Base-by-base conservation (phyloP, 2,888 invertebrate species). In the Caradrina clavipalpis region DNA sequence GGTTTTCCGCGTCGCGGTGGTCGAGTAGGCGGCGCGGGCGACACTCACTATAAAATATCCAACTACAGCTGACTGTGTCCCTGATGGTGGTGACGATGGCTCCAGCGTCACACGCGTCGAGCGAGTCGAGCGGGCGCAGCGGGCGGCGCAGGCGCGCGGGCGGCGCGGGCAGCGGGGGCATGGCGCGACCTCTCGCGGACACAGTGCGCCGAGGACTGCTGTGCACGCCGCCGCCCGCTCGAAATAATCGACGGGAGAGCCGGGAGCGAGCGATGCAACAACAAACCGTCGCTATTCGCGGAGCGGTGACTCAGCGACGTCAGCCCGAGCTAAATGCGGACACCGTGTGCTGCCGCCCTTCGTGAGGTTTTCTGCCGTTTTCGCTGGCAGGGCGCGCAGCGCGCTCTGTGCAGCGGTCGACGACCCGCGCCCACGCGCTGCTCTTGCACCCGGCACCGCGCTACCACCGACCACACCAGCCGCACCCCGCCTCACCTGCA, bases 31-130 rank as follows among this genome's bases (percentile, higher is more conserved):
- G 78, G 76, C 79, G 81, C 76, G 78, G 77, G 74, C 85, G 91
- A 94, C 94, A 96, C 96, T 97, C 97, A 97, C 97, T 97, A 95
- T 97, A 97, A 92, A 97, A 97, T 95, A 97, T 97, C 97, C 97
- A 97, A 96, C 97, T 97, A 93, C 97, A 97, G 95, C 97, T 97
- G 93, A 97, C 96, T 82, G 94, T 97, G 95, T 97, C 97, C 90
- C 97, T 97, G 92, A 96, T 92, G 90, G 97, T 96, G 90, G 96
- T 96, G 93, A 97, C 96, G 91, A 97, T 93, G 89, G 95, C 95
- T 85, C 97, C 94, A 85, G 97, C 96, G 91, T 96, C 96, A 87
- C 97, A 96, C 86, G 90, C 88, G 91, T 89, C 90, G 86, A 86
- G 57, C 22, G 57, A 26, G 71, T 45, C 58, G 22, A 13, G 73